These are phyloP conservation scores for Calycopis cecrops DNA, from an alignment of 1,140 invertebrate species.

Conservation along the genomic window DNA sequence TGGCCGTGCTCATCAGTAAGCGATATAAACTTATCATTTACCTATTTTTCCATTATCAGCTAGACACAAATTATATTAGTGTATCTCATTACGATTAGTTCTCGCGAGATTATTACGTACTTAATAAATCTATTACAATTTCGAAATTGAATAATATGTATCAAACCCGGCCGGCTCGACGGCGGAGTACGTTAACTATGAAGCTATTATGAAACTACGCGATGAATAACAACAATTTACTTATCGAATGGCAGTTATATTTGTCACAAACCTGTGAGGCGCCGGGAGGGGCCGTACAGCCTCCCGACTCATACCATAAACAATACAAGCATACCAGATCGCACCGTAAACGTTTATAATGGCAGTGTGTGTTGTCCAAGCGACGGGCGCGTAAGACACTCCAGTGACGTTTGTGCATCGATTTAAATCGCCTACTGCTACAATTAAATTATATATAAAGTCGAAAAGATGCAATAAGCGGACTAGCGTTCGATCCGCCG, in stretches of 20 bases:
- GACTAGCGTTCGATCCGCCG: constrained; percentile 63
- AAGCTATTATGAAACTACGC: constrained; percentile 62
- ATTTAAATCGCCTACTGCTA: constrained; percentile 59
- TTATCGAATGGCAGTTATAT: constrained; percentile 72
- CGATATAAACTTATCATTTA: constrained; percentile 67
- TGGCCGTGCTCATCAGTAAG: constrained; percentile 36
- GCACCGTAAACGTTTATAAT: constrained; percentile 59
- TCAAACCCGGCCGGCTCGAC: constrained; percentile 68
- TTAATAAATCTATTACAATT: constrained; percentile 72
- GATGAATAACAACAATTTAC: constrained; percentile 67
- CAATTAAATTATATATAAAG: constrained; percentile 59
- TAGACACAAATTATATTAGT: constrained; percentile 73
- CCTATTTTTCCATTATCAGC: constrained; percentile 67
- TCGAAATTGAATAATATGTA: constrained; percentile 72
- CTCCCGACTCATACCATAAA: neutral
- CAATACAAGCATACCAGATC: constrained; percentile 42
- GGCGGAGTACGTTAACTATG: constrained; percentile 63
- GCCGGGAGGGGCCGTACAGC: constrained; percentile 34
- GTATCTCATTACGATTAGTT: constrained; percentile 66
- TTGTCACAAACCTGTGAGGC: constrained; percentile 57
- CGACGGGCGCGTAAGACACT: constrained; percentile 58
- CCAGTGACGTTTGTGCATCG: constrained; percentile 44
- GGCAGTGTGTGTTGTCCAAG: constrained; percentile 67
- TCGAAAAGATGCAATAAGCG: constrained; percentile 55
- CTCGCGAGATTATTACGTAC: constrained; percentile 69